These are phyloP conservation scores for Ibycter americanus DNA, from an alignment of 2,797 vertebrate species.

Conservation along the genomic window DNA sequence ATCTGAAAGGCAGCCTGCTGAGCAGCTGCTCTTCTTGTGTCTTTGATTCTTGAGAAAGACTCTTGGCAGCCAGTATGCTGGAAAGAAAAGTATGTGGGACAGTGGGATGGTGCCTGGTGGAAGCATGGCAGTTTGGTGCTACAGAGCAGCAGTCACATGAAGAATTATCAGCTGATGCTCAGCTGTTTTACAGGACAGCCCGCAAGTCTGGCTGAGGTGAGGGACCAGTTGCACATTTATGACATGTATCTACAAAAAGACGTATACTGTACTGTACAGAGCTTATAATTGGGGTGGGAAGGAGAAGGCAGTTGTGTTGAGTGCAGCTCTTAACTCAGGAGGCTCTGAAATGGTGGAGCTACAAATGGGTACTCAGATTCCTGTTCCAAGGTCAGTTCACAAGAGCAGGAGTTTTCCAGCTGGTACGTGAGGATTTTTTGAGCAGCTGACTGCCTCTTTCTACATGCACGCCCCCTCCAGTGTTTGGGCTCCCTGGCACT, in stretches of 20 bases:
- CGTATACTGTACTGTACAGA: neutral
- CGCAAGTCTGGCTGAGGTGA: accelerated
- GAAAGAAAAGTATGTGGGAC: neutral
- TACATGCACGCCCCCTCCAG: too few relatives aligned
- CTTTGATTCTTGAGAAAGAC: neutral
- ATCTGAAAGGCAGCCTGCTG: neutral
- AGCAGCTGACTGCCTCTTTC: neutral
- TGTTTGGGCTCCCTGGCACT: neutral
- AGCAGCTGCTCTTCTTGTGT: neutral
- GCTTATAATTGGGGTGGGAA: neutral
- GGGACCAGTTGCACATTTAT: neutral
- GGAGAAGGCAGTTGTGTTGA: neutral
- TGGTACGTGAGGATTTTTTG: neutral
- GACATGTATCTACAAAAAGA: too few relatives aligned
- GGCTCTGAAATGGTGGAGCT: neutral
- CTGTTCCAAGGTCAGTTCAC: neutral
- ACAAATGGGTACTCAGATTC: accelerated
- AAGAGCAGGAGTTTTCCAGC: neutral
- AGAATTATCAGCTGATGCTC: neutral
- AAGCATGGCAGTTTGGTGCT: neutral
- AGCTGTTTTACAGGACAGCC: neutral
- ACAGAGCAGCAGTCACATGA: neutral
- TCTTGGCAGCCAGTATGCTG: neutral
- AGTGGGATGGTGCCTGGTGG: neutral
- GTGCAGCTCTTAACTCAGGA: neutral